A percentile compares a stretch with the other conserved stretches of the same genome.
Conservation (phyloP, 2,113 vertebrate species). For the Tragelaphus scriptus region DNA sequence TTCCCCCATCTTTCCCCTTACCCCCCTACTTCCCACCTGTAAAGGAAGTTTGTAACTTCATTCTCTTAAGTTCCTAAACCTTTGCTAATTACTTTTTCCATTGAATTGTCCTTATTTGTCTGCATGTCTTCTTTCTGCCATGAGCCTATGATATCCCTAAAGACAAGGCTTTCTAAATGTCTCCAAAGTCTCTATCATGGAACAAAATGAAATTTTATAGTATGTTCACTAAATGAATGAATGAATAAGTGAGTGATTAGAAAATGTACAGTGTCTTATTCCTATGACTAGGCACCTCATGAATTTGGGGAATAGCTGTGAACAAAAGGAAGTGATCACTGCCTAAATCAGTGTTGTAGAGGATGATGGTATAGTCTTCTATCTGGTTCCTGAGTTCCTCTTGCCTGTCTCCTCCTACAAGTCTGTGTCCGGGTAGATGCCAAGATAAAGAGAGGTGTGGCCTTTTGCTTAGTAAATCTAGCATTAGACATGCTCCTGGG, state of each 20-base stretch:
- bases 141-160: not conserved
- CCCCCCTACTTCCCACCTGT: fast-evolving
- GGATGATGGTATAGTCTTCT: not conserved
- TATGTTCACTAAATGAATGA: not conserved
- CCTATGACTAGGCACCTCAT: not conserved
- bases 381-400: not conserved
- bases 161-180: not conserved
- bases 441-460: not conserved
- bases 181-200: not conserved
- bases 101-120: not conserved
- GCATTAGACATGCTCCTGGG: not conserved
- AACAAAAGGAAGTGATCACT: not conserved
- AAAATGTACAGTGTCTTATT: not conserved
- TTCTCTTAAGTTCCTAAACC: not conserved
- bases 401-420: not conserved
- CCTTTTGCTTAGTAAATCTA: not conserved
- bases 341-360: not conserved
- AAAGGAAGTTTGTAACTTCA: not conserved
- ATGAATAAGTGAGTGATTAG: not conserved
- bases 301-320: not conserved
- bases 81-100: not conserved
- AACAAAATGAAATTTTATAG: not conserved
- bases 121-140: not conserved
- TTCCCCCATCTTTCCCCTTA: not conserved
- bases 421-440: not conserved